phyloP scores from a whole-genome alignment of 2,797 vertebrate species.

The Vespertilio murinus region DNA sequence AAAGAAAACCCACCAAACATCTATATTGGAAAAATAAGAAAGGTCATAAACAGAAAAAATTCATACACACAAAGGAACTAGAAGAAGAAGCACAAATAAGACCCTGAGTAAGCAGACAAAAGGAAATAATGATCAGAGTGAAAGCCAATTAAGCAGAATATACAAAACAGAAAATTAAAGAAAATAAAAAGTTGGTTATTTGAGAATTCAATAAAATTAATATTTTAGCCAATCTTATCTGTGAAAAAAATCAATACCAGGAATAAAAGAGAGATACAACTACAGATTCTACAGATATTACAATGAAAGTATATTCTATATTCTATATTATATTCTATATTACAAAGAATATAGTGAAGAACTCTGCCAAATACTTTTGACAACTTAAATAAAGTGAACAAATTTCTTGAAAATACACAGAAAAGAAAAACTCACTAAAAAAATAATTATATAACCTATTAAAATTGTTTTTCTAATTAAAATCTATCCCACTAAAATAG shows the following conservation, averaged over 20 bases:
- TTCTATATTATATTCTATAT: no score
- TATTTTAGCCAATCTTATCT: neutral
- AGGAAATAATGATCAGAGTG: neutral
- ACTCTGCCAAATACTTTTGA: neutral
- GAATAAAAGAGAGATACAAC: neutral
- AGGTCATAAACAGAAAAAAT: neutral
- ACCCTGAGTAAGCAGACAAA: neutral
- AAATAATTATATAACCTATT: neutral
- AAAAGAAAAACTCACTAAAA: neutral
- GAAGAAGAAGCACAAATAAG: neutral
- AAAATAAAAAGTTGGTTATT: neutral
- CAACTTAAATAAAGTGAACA: neutral
- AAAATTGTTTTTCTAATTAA: neutral
- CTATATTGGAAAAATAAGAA: slow-evolving; percentile 1
- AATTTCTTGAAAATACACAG: neutral
- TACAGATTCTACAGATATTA: neutral
- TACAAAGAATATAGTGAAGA: neutral
- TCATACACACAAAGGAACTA: neutral
- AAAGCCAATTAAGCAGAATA: neutral
- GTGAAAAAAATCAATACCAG: neutral
- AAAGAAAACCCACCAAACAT: neutral
- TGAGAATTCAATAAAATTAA: neutral
- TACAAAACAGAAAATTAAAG: neutral
- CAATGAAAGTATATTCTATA: no score
- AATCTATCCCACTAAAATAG: neutral